A percentile compares a stretch with the other conserved stretches of the same genome.
These are phyloP conservation scores for Xiphophorus maculatus DNA, from an alignment of 2,113 vertebrate species.

Conservation along the genomic window DNA sequence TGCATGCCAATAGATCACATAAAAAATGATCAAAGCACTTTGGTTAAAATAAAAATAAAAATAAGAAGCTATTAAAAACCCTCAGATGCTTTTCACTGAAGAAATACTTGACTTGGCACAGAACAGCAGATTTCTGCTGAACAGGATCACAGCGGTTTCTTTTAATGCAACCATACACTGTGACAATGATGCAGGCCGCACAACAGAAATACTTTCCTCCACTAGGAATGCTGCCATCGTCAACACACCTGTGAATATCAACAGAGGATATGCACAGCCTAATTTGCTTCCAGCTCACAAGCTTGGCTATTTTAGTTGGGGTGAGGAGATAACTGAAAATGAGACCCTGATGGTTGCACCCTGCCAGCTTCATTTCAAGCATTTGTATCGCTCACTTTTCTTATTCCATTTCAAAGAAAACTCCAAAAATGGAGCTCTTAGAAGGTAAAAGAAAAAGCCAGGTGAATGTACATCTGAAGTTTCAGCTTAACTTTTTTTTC, in stretches of 20 bases:
- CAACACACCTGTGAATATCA: background rate
- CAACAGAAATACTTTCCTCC: background rate
- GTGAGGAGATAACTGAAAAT: constrained; percentile 25
- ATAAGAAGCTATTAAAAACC: background rate
- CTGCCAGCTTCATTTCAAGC: constrained; percentile 21
- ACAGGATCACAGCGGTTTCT: background rate
- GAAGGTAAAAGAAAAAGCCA: background rate
- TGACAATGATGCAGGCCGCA: background rate
- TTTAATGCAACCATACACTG: background rate
- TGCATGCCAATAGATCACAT: background rate
- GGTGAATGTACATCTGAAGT: background rate
- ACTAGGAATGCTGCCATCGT: constrained; percentile 32
- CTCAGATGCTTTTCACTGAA: background rate
- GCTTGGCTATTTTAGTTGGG: constrained; percentile 64
- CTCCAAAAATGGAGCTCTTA: background rate
- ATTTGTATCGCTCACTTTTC: constrained; percentile 37
- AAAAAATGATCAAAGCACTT: background rate
- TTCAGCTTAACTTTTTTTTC: background rate
- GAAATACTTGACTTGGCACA: background rate
- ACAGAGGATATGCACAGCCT: constrained; percentile 39
- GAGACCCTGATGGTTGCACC: constrained; percentile 25
- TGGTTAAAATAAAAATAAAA: background rate
- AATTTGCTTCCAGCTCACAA: constrained; percentile 63
- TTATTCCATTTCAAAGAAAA: constrained; percentile 39
- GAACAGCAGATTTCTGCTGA: background rate